Conservation (phyloP, 2,113 vertebrate genomes). For the Ictalurus punctatus region DNA sequence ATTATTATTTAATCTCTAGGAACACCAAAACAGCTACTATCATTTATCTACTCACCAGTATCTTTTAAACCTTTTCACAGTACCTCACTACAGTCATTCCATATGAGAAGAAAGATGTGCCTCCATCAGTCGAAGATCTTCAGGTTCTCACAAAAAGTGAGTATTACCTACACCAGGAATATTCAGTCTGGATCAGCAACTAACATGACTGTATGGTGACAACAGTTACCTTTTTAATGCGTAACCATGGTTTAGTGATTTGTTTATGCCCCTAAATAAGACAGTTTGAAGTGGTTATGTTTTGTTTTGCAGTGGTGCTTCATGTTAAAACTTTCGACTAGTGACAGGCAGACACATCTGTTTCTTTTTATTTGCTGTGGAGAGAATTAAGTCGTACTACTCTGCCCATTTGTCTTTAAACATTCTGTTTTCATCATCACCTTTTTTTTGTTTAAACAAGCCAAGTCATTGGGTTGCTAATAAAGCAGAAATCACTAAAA, state of each 20-base stretch:
- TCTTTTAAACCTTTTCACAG: conserved; percentile 63
- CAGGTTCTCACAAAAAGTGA: conserved; percentile 95
- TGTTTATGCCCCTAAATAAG: background rate
- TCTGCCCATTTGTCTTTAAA: background rate
- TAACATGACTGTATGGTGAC: background rate
- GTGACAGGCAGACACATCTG: background rate
- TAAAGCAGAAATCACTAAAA: background rate
- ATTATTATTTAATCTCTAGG: background rate
- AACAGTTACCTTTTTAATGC: background rate
- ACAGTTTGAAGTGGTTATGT: background rate
- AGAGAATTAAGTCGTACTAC: background rate
- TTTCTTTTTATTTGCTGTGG: background rate
- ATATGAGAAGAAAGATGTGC: conserved; percentile 89
- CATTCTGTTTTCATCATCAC: background rate
- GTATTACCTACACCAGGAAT: conserved; percentile 43
- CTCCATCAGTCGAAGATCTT: conserved; percentile 92
- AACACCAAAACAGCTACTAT: background rate
- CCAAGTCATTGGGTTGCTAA: background rate
- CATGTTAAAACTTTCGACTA: background rate
- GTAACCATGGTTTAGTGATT: background rate
- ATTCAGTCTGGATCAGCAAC: background rate
- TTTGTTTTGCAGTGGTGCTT: background rate
- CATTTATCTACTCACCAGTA: background rate
- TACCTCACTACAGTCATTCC: conserved; percentile 97
- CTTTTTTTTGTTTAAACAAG: background rate